phyloP scores from a whole-genome alignment of 2,797 vertebrate species.

The Notoglanidium macrostoma region DNA sequence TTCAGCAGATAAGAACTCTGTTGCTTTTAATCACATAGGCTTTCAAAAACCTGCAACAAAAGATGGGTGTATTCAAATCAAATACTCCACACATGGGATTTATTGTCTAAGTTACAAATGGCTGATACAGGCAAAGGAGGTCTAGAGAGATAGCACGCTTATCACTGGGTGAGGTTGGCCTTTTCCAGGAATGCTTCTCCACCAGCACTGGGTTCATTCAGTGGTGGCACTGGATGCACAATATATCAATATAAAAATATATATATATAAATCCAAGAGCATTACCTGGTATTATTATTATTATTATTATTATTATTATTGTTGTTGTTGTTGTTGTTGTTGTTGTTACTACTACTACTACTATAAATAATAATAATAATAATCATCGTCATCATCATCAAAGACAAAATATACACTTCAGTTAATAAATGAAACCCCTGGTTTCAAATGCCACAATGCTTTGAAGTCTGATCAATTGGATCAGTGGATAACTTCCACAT shows the following conservation, averaged over 20 bases:
- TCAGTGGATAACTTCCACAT: too few relatives aligned
- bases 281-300: too few relatives aligned
- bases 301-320: too few relatives aligned
- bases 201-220: neutral
- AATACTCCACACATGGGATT: neutral
- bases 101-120: neutral
- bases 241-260: too few relatives aligned
- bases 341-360: too few relatives aligned
- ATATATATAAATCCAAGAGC: too few relatives aligned
- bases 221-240: neutral
- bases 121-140: neutral
- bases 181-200: neutral
- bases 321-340: too few relatives aligned
- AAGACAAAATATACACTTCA: neutral
- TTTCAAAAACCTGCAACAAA: neutral
- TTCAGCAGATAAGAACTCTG: neutral
- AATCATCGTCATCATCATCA: too few relatives aligned
- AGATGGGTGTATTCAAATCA: neutral
- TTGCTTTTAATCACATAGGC: too few relatives aligned
- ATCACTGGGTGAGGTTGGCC: neutral
- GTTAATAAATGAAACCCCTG: neutral
- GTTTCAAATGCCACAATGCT: neutral
- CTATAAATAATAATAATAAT: too few relatives aligned
- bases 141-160: neutral
- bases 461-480: neutral